Evolutionary conservation across 2,113 vertebrate genomes (phyloP), one percentile per base, ranked within the genome.

Genomic region (Riparia riparia): DNA sequence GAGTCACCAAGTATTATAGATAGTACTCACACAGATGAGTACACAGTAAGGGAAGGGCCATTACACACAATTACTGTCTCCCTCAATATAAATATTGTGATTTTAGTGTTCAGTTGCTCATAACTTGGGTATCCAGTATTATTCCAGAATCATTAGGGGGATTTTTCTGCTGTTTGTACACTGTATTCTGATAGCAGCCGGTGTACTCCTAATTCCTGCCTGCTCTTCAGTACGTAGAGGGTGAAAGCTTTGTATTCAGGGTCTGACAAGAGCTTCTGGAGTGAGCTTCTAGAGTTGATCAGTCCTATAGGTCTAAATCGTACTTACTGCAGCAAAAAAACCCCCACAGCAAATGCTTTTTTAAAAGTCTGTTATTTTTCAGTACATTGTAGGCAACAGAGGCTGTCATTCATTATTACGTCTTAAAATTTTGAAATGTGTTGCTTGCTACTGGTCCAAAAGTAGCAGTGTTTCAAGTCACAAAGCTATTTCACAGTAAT

Each of bases 141-240:
- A 61, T 81, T 89, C 13, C 32, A 51, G 47, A 41, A 37, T 84
- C 65, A 41, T 74, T 51, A 66, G 12, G 37, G 21, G 68, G 14
- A n/a, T 47, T 70, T 54, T 83, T 80, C 17, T 86, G 20, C 45
- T 82, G 3, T 91, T 58, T 42, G 5, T 88, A n/a, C 9, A n/a
- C 25, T 9, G 9, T 57, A 37, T 70, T 80, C 21, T 84, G 47
- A 78, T 37, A 76, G 12, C 34, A 84, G 44, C 34, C 24, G 49
- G 1, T 13, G 8, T 68, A 34, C 11, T 91, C 26, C 50, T 17
- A 39, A 19, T 56, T 90, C 49, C 14, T 87, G 32, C 42, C 14
- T n/a, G 14, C 37, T 51, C 10, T 73, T 60, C 65, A 31, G 17
- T 13, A 4, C 0, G 0, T 7, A 22, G 21, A 77, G 60, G 22